These are phyloP conservation scores for Pangasianodon hypophthalmus DNA, from an alignment of 2,113 vertebrate genomes.

Conservation along the genomic window DNA sequence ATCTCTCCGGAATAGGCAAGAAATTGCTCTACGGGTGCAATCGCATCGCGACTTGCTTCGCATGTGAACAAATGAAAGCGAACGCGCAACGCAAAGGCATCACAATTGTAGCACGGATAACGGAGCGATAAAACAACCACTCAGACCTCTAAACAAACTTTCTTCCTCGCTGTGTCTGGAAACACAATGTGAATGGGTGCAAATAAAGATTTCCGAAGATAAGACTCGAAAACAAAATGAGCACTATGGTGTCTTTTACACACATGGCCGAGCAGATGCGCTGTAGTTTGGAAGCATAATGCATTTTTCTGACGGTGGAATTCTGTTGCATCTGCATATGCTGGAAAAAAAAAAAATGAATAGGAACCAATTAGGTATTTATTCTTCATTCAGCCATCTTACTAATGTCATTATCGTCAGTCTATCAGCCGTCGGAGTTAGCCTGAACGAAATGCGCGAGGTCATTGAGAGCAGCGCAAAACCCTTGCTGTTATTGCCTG, in stretches of 20 bases:
- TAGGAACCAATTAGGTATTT: neutral
- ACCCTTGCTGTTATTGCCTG: neutral
- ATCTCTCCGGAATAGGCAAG: conserved; percentile 41
- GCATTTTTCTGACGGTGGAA: neutral
- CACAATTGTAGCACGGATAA: neutral
- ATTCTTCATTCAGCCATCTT: neutral
- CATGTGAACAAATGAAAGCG: neutral
- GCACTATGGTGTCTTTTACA: neutral
- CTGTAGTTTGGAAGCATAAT: neutral
- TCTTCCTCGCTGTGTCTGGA: neutral
- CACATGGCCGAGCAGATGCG: neutral
- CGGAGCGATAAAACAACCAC: neutral
- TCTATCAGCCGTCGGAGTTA: neutral
- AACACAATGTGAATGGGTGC: neutral
- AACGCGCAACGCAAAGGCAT: neutral
- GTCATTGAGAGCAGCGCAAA: neutral
- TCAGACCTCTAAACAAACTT: neutral
- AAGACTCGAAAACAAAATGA: neutral
- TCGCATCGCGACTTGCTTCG: neutral
- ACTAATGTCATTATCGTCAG: neutral
- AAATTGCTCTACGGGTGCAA: conserved; percentile 8
- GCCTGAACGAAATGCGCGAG: neutral
- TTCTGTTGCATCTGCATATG: neutral
- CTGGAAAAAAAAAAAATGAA: neutral
- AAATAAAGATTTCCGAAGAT: neutral